Conservation (phyloP, 2,888 invertebrate species). For the Euspilapteryx auroguttella region DNA sequence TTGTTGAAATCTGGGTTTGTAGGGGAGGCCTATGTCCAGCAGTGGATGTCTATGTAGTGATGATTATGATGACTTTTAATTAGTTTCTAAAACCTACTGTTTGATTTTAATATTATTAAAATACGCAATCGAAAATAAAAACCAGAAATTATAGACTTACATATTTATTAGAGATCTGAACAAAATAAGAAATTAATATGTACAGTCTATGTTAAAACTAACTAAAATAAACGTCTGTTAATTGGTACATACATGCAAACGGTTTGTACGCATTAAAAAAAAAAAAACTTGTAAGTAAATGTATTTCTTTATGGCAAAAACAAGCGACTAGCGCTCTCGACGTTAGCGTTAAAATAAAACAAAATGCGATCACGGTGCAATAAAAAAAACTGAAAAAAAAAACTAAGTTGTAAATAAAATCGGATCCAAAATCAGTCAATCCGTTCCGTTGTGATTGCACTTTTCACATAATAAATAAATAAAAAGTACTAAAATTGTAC, state of each 20-base stretch:
- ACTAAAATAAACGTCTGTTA: conserved; percentile 59
- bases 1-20: no score
- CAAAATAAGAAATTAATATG: conserved; percentile 64
- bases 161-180: conserved; percentile 65
- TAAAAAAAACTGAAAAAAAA: conserved; percentile 18
- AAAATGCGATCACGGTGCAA: conserved; percentile 18
- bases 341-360: conserved; percentile 15
- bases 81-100: no score
- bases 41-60: no score
- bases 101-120: no score
- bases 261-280: conserved; percentile 20
- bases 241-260: conserved; percentile 62
- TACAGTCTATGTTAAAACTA: conserved; percentile 63
- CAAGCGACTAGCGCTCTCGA: conserved; percentile 21
- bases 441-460: conserved; percentile 41
- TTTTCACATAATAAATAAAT: conserved; percentile 20
- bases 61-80: no score
- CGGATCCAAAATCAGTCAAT: conserved; percentile 51
- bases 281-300: conserved; percentile 16
- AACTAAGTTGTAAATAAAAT: conserved; percentile 17
- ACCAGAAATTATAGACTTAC: conserved; percentile 40
- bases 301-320: conserved; percentile 32
- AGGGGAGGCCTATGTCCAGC: no score
- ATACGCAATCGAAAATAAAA: conserved; percentile 12
- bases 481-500: conserved; percentile 23